phyloP scores from a whole-genome alignment of 2,797 vertebrate species.

The Cyprinella venusta region DNA sequence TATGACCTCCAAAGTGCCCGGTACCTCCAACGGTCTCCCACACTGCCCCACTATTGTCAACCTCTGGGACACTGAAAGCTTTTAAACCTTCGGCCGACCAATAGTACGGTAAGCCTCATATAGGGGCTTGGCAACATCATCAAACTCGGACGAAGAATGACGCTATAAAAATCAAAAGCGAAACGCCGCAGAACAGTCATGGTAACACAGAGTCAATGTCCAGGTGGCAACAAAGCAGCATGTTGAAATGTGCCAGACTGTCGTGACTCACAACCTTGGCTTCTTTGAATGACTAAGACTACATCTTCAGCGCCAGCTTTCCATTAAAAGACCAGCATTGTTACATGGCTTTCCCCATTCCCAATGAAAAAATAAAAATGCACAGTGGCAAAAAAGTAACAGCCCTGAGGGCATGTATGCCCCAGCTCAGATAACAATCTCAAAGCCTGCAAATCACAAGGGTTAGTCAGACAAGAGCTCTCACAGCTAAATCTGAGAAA shows the following conservation, averaged over 20 bases:
- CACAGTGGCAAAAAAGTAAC: conserved; percentile 57
- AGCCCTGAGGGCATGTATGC: conserved; percentile 64
- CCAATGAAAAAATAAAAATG: conserved; percentile 61
- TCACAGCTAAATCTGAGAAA: conserved; percentile 53
- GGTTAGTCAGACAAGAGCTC: conserved; percentile 71
- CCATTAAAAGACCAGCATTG: conserved; percentile 68
- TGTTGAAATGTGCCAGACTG: conserved; percentile 38
- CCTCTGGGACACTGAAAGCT: conserved; percentile 38
- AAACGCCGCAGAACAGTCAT: background rate
- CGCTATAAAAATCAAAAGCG: background rate
- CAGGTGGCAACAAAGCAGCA: conserved; percentile 53
- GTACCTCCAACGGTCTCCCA: conserved; percentile 48
- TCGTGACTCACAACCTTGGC: conserved; percentile 58
- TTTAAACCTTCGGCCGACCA: conserved; percentile 26
- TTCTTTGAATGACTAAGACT: conserved; percentile 59
- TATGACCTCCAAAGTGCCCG: conserved; percentile 42
- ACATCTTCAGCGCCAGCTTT: conserved; percentile 26
- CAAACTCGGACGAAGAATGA: conserved; percentile 26
- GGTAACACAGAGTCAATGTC: conserved; percentile 1
- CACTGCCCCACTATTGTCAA: conserved; percentile 38
- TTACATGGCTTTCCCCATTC: conserved; percentile 62
- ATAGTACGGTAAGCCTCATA: conserved; percentile 22
- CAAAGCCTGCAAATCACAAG: conserved; percentile 70
- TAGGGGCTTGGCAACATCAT: conserved; percentile 31
- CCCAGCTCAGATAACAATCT: conserved; percentile 71